A percentile compares a stretch with the other conserved stretches of the same genome.
Evolutionary conservation across 2,113 vertebrate genomes (phyloP).

Genomic region (Bubalus kerabau): DNA sequence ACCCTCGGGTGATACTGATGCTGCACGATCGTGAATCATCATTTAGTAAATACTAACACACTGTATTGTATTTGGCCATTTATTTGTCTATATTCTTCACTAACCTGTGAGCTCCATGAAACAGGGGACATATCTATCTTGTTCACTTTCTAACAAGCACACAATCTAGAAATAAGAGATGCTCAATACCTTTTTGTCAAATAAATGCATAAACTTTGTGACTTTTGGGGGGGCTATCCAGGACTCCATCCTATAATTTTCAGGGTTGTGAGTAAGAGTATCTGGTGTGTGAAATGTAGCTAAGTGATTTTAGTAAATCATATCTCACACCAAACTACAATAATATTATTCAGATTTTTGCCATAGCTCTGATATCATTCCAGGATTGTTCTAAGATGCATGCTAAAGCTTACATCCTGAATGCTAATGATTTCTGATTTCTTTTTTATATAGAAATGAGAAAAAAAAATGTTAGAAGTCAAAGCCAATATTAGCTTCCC

Average conservation of each 20-base stretch:
- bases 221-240: background rate
- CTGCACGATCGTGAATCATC: background rate
- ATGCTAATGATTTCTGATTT: background rate
- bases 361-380: background rate
- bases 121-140: background rate
- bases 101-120: background rate
- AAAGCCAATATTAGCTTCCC: conserved; percentile 56
- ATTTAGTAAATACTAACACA: background rate
- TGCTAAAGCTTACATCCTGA: background rate
- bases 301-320: background rate
- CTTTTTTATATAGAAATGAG: conserved; percentile 28
- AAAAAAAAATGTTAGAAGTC: conserved; percentile 31
- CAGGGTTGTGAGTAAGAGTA: background rate
- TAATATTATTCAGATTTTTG: background rate
- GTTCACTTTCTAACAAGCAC: background rate
- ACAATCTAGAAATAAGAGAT: background rate
- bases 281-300: background rate
- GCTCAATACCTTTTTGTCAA: background rate
- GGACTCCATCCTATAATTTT: background rate
- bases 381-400: background rate
- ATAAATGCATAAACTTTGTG: background rate
- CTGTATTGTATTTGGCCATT: background rate
- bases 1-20: background rate
- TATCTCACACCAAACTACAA: background rate
- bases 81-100: background rate